Base-by-base conservation (phyloP, 2,888 invertebrate genomes). In the Leptinotarsa peninsularis region DNA sequence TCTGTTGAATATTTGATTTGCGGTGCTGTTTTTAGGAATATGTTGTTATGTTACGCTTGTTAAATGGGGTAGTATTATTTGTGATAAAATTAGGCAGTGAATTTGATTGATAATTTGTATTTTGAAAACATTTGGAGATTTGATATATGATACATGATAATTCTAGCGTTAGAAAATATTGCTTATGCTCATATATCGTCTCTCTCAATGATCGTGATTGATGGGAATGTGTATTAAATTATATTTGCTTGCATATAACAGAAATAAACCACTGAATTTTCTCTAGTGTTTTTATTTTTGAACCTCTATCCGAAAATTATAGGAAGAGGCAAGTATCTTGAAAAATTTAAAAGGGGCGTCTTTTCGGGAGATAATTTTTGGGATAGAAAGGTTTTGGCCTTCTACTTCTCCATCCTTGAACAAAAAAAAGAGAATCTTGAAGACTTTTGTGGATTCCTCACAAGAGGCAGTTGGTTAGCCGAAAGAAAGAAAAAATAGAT, bases 21-120 rank as follows among this genome's bases (percentile, higher is more conserved):
- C n/a, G 63, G 63, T 63, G 63, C 63, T 63, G 63, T 63, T 17
- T 27, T 63, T n/a, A 63, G 63, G 43, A n/a, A 33, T 33, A 1
- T 0, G 4, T 33, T 63, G 63, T 43, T 63, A 63, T 43, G 18
- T 63, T 33, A 27, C n/a, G 63, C 63, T 63, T n/a, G 63, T 63
- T 63, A 43, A 33, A 63, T 15, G 43, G 15, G 23, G 5, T 58
- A 23, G 1, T 63, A 33, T 63, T 43, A 43, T 63, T 63, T 63
- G 63, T 63, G 63, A 63, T 63, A 43, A 43, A 63, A 63, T 33
- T 43, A 15, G 63, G 60, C 15, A 60, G 60, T 60, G 60, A 60
- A 60, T 60, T 33, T 2, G n/a, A 33, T 7, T 63, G 4, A 63
- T 58, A 15, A 23, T 23, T 58, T 58, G 58, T 2, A 14, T 58